phyloP scores from a whole-genome alignment of 2,113 vertebrate species.

The Trogon melanurus region DNA sequence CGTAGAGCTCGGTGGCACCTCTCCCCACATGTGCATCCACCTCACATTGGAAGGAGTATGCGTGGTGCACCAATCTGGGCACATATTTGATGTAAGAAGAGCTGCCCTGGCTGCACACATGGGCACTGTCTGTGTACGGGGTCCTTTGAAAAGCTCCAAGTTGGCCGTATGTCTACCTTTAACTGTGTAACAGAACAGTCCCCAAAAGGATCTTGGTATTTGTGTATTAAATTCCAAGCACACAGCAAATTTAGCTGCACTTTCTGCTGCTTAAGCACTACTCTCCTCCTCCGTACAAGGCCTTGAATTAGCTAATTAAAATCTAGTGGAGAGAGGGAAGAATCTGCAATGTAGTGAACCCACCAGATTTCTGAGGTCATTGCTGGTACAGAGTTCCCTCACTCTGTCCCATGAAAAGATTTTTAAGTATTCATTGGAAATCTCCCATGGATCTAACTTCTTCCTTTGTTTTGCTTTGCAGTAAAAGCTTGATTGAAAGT shows the following conservation, averaged over 20 bases:
- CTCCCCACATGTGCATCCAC: fast-evolving
- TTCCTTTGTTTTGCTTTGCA: slow-evolving; percentile 80
- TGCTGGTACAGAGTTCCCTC: slow-evolving; percentile 56
- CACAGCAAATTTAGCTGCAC: slow-evolving; percentile 26
- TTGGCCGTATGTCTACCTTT: neutral
- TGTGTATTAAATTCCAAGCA: slow-evolving; percentile 25
- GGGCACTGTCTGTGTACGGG: too few relatives aligned
- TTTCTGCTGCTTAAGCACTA: slow-evolving; percentile 60
- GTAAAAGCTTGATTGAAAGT: slow-evolving; percentile 86
- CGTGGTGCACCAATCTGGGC: neutral
- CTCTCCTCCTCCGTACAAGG: slow-evolving; percentile 35
- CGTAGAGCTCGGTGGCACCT: neutral
- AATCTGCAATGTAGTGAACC: slow-evolving; percentile 24
- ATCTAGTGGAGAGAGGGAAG: neutral
- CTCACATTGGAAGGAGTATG: fast-evolving
- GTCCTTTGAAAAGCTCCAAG: neutral
- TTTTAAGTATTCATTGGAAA: slow-evolving; percentile 77
- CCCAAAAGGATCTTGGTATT: neutral
- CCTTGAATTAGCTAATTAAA: slow-evolving; percentile 64
- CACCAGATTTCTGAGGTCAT: slow-evolving; percentile 62
- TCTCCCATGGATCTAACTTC: slow-evolving; percentile 77
- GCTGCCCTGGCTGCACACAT: too few relatives aligned
- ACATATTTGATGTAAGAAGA: fast-evolving
- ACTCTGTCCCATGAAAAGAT: slow-evolving; percentile 68
- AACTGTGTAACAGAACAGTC: neutral